Percentiles rank a stretch among this genome's conserved stretches.
phyloP scores from a whole-genome alignment of 2,888 invertebrate genomes.

The Dasysyrphus albostriatus region DNA sequence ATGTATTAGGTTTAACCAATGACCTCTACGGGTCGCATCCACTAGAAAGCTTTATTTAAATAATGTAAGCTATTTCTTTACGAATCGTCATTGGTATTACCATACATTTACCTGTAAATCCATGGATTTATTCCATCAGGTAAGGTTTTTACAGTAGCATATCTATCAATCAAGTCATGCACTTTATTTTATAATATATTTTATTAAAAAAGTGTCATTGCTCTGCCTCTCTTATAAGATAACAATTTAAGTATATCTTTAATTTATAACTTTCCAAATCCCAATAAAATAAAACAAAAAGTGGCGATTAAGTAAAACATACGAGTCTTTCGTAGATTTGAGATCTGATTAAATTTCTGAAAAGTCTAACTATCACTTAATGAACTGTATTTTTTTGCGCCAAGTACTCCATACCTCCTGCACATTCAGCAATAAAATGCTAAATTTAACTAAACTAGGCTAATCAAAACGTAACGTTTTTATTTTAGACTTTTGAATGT shows the following conservation, averaged over 20 bases:
- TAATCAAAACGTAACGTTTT: constrained; percentile 17
- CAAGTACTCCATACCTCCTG: neutral
- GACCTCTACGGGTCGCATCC: no score
- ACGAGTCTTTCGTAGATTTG: neutral
- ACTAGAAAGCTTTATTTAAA: no score
- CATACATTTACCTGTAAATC: no score
- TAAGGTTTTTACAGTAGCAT: no score
- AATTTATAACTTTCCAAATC: constrained; percentile 5
- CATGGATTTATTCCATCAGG: no score
- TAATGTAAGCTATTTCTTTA: no score
- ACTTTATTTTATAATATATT: no score
- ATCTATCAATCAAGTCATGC: no score
- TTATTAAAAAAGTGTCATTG: neutral
- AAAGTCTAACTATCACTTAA: neutral
- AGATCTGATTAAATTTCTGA: neutral
- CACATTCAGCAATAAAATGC: constrained; percentile 9
- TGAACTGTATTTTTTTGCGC: neutral
- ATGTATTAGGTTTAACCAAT: no score
- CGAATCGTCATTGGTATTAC: no score
- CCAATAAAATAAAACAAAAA: neutral
- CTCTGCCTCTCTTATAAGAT: neutral
- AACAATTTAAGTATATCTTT: neutral
- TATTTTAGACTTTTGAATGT: constrained; percentile 24
- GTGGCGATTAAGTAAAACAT: neutral
- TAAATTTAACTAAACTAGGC: neutral